These are phyloP conservation scores for Trematocara variabile DNA, from an alignment of 2,113 vertebrate species.

Conservation along the genomic window DNA sequence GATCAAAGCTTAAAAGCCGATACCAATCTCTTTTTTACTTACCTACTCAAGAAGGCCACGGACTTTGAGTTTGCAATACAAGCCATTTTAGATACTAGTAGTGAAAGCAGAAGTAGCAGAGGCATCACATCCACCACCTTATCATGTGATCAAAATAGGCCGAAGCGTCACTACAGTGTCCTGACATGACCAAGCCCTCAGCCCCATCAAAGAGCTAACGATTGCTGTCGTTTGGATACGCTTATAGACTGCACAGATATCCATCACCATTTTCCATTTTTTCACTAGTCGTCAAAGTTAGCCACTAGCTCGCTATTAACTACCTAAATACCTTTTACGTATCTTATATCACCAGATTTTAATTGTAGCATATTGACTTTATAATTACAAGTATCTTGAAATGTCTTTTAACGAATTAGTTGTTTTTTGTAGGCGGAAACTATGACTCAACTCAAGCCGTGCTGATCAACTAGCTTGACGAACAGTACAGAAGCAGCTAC, in stretches of 20 bases:
- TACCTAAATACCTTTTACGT: neutral
- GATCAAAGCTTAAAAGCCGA: neutral
- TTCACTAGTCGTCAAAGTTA: neutral
- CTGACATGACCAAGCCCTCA: neutral
- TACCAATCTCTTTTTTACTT: neutral
- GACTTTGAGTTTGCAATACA: neutral
- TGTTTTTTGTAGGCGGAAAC: neutral
- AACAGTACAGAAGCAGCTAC: neutral
- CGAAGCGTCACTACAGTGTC: neutral
- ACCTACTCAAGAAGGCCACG: conserved; percentile 10
- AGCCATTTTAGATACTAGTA: neutral
- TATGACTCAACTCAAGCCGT: neutral
- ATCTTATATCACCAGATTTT: neutral
- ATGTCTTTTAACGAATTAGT: neutral
- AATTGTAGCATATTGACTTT: neutral
- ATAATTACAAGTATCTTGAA: neutral
- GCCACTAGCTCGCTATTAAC: neutral
- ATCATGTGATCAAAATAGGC: conserved; percentile 61
- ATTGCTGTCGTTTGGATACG: neutral
- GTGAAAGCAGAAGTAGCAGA: conserved; percentile 9
- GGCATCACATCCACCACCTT: neutral
- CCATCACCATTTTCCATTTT: neutral
- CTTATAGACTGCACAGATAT: neutral
- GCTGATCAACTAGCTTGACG: neutral
- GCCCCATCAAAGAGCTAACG: neutral